Evolutionary conservation across 2,113 vertebrate species (phyloP).

Genomic region (Chlamydotis undulata): DNA sequence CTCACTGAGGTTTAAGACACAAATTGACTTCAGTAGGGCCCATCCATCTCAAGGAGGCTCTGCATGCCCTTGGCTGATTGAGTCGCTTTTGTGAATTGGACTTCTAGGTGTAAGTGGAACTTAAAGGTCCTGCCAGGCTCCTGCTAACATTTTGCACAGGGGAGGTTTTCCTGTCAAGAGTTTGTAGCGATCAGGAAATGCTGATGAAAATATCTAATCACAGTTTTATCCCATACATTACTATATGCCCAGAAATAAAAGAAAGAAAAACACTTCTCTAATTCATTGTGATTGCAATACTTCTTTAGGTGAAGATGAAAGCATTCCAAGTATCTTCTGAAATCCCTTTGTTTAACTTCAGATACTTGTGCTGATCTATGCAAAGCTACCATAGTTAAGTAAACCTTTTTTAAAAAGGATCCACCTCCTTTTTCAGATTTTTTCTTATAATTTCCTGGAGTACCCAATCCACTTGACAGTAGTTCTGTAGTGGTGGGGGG

Average conservation of each 20-base stretch:
- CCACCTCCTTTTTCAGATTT: not conserved
- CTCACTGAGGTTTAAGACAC: not conserved
- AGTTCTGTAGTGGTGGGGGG: not conserved
- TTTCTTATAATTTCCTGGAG: not conserved
- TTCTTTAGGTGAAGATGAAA: not conserved
- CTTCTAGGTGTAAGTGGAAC: not conserved
- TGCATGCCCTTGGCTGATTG: accelerated
- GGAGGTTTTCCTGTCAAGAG: not conserved
- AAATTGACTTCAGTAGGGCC: not conserved
- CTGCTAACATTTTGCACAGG: not conserved
- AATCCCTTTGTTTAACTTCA: not conserved
- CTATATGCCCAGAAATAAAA: not conserved
- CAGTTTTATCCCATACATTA: not conserved
- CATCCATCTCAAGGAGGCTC: not conserved
- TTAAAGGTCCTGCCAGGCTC: not conserved
- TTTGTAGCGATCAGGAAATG: not conserved
- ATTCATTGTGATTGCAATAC: not conserved
- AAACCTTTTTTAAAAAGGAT: not conserved
- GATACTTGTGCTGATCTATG: not conserved
- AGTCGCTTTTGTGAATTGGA: not conserved
- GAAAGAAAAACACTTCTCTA: not conserved
- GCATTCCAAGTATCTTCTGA: not conserved
- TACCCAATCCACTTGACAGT: not conserved
- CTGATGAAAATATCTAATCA: not conserved
- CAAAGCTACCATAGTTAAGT: not conserved